Evolutionary conservation across 2,113 vertebrate species (phyloP).

Genomic region (Dasyurus viverrinus): DNA sequence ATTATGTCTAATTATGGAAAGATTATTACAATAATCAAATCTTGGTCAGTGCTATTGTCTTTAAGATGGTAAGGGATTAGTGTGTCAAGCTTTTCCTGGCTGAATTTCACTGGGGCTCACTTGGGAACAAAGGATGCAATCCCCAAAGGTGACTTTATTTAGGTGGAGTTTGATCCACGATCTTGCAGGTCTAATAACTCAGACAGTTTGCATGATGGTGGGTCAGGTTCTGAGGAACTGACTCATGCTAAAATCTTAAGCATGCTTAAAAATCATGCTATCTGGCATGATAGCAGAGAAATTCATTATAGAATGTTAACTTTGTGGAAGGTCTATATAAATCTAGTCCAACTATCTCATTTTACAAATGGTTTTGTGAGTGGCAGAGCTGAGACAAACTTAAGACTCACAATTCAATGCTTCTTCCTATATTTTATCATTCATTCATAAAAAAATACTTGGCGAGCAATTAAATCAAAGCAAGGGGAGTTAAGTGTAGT

Average conservation of each 20-base stretch:
- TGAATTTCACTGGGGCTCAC: background rate
- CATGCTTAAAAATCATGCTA: too few species aligned
- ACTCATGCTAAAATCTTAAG: background rate
- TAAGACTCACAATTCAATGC: background rate
- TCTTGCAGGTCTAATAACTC: background rate
- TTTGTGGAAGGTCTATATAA: background rate
- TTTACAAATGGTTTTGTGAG: background rate
- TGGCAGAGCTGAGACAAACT: background rate
- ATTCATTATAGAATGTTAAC: background rate
- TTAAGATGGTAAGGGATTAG: background rate
- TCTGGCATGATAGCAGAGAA: background rate
- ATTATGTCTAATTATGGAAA: background rate
- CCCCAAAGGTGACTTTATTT: background rate
- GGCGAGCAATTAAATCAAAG: background rate
- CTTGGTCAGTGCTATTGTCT: background rate
- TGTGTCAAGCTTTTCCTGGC: background rate
- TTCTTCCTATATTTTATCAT: background rate
- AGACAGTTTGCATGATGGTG: background rate
- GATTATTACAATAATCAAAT: background rate
- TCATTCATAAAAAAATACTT: background rate
- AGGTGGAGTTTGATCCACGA: background rate
- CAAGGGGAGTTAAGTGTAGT: background rate
- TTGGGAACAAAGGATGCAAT: background rate
- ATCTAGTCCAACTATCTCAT: background rate
- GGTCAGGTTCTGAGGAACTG: background rate